Evolutionary conservation across 1,140 invertebrate species (phyloP), one percentile per base, ranked within the genome.

Genomic region (Belonocnema kinseyi): DNA sequence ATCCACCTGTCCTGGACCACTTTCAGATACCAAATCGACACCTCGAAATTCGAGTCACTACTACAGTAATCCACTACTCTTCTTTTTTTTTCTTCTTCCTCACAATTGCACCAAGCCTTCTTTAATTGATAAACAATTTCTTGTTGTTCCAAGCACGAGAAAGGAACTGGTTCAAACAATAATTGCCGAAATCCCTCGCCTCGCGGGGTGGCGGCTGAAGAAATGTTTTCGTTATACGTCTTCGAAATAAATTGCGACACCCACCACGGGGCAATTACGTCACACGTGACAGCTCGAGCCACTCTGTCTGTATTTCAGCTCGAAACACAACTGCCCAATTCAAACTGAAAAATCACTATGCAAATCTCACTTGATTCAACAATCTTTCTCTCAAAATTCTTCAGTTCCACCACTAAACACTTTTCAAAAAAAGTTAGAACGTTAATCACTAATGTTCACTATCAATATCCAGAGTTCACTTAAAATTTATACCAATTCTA

Each of bases 101-200:
- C 74, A 70, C 80, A 72, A 75, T 77, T 76, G 72, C 72, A 76
- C 75, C 17, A 46, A 72, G 46, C 66, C 33, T 56, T 77, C 79
- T 51, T 76, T 71, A 10, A 56, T 40, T 66, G 12, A 53, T 73
- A 78, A 81, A 81, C 54, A 78, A 70, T 53, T 14, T 21, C 50
- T 50, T 75, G 76, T 77, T 70, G 46, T 50, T 50, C 54, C 17
- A 70, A 72, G 21, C 74, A 74, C 61, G 40, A 66, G 26, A 66
- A 50, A 50, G 52, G 52, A 70, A 76, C 61, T 40, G 52, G 14
- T n/a, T 40, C n/a, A 56, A 79, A 66, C 26, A 81, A 80, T 78
- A 80, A 76, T 81, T 77, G 73, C 26, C 80, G 82, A 83, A 82
- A 81, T 80, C 76, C 73, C 75, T 3, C 58, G 12, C 53, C 53